Percentiles rank a stretch among this genome's conserved stretches.
These are phyloP conservation scores for Ellobius talpinus DNA, from an alignment of 2,113 vertebrate species.

Conservation along the genomic window DNA sequence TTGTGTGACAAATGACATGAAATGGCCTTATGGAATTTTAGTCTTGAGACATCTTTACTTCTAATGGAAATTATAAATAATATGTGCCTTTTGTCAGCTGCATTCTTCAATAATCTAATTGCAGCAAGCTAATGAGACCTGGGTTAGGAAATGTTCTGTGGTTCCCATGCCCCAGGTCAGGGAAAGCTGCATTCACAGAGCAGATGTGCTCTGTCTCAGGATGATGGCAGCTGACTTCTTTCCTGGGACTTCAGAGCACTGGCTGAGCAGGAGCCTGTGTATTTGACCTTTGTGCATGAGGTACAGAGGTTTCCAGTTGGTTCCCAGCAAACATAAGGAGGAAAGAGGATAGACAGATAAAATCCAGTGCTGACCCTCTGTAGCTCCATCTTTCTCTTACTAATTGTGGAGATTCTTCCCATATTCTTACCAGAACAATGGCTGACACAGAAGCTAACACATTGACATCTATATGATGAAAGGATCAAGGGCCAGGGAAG, in stretches of 20 bases:
- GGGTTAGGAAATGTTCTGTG: conserved; percentile 77
- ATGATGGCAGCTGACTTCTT: conserved; percentile 61
- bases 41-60: conserved; percentile 75
- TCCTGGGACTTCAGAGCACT: conserved; percentile 58
- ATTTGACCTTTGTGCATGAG: conserved; percentile 65
- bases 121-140: conserved; percentile 76
- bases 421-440: conserved; percentile 56
- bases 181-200: conserved; percentile 60
- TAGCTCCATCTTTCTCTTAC: conserved; percentile 46
- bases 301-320: conserved; percentile 6
- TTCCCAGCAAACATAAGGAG: not conserved
- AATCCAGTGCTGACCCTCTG: not conserved
- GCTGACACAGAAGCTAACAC: conserved; percentile 29
- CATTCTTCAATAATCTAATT: conserved; percentile 82
- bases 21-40: conserved; percentile 76
- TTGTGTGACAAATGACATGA: conserved; percentile 63
- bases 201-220: conserved; percentile 79
- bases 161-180: conserved; percentile 78
- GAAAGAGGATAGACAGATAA: not conserved
- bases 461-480: not conserved
- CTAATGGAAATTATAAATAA: conserved; percentile 79
- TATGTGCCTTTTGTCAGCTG: conserved; percentile 71
- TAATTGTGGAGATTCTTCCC: conserved; percentile 63
- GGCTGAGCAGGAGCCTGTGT: not conserved
- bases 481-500: not conserved